A percentile compares a stretch with the other conserved stretches of the same genome.
Evolutionary conservation across 2,888 invertebrate genomes (phyloP).

Genomic region (Drosophila maculinotata): DNA sequence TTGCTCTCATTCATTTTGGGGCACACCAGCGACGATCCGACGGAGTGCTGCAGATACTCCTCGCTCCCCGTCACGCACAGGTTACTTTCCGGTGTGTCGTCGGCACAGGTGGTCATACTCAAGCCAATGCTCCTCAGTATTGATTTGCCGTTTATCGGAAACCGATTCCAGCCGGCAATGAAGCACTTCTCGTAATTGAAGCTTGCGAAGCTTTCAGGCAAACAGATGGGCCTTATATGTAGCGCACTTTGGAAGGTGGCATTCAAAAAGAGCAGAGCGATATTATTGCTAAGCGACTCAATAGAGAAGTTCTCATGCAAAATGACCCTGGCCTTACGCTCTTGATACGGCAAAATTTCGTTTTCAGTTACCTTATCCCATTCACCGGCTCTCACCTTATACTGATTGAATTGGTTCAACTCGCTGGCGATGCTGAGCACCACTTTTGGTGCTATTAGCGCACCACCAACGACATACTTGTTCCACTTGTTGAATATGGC

Average conservation of each 20-base stretch:
- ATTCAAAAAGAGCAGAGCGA: conserved; percentile 37
- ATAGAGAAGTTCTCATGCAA: background rate
- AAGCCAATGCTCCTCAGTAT: background rate
- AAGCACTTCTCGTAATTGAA: conserved; percentile 17
- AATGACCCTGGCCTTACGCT: background rate
- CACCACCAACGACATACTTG: conserved; percentile 1
- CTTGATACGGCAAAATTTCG: conserved; percentile 25
- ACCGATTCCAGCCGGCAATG: conserved; percentile 34
- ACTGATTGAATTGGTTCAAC: fast-evolving
- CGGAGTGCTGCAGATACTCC: background rate
- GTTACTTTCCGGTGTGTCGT: background rate
- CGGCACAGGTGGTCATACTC: background rate
- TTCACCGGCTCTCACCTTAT: conserved; percentile 35
- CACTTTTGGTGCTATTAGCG: conserved; percentile 7
- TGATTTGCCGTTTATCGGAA: fast-evolving
- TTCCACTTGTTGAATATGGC: background rate
- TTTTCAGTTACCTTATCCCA: conserved; percentile 30
- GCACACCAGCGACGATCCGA: conserved; percentile 30
- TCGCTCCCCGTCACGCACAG: background rate
- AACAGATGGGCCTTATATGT: conserved; percentile 28
- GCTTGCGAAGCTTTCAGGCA: background rate
- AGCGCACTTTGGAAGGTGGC: background rate
- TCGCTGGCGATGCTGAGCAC: conserved; percentile 9
- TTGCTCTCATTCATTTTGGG: background rate
- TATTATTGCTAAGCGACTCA: background rate